Percentiles rank a stretch among this genome's conserved stretches.
Conservation (phyloP, 2,888 invertebrate species). For the Leuctra nigra region DNA sequence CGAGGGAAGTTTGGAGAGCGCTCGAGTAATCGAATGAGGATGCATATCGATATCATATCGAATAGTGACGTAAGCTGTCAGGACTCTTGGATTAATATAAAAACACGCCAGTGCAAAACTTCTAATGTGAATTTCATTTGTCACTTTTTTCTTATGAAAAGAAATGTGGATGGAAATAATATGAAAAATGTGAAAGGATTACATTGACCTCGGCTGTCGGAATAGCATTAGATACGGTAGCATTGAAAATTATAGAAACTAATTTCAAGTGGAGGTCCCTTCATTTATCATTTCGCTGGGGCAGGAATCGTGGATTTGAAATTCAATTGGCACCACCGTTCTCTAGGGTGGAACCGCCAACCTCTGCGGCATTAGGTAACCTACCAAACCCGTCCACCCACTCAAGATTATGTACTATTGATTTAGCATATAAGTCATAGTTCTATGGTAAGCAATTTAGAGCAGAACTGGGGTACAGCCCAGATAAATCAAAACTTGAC, state of each 20-base stretch:
- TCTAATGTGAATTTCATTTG: too few species aligned
- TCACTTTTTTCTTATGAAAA: neutral
- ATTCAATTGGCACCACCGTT: neutral
- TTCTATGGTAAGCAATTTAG: too few species aligned
- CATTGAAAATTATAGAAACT: neutral
- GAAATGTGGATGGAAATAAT: neutral
- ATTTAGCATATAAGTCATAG: too few species aligned
- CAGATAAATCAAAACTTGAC: too few species aligned
- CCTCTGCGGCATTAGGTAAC: too few species aligned
- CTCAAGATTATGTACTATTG: too few species aligned
- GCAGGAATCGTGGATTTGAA: slow-evolving; percentile 9
- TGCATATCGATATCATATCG: neutral
- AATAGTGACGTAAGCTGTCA: neutral
- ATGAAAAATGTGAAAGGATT: neutral
- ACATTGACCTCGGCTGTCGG: neutral
- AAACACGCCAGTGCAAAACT: neutral
- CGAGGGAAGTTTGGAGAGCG: too few species aligned
- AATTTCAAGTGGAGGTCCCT: neutral
- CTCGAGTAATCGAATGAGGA: neutral
- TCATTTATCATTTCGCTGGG: neutral
- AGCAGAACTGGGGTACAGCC: too few species aligned
- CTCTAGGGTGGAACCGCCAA: too few species aligned
- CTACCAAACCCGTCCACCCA: too few species aligned
- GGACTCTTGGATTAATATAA: neutral
- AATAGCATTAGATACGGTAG: neutral